A percentile compares a stretch with the other conserved stretches of the same genome.
Conservation (phyloP, 2,113 vertebrate species). For the Aptenodytes forsteri region DNA sequence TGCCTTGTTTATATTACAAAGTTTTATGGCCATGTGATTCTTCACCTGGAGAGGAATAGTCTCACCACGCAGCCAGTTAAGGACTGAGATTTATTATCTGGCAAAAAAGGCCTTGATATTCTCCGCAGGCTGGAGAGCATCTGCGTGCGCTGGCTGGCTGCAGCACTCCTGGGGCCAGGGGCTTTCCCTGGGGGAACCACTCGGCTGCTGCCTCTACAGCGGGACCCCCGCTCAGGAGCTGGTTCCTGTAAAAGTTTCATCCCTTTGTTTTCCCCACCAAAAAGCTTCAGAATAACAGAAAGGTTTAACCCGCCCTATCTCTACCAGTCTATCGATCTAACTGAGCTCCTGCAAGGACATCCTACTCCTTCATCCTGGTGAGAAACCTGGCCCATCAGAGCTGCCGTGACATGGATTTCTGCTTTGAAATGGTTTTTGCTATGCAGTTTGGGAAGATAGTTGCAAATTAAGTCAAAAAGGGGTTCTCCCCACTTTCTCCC, state of each 20-base stretch:
- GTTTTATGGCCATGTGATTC: conserved; percentile 60
- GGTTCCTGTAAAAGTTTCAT: not conserved
- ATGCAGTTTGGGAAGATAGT: not conserved
- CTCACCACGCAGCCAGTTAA: not conserved
- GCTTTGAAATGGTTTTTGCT: not conserved
- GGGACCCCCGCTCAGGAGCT: rapidly evolving
- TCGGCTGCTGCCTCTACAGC: not conserved
- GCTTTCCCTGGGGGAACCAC: not conserved
- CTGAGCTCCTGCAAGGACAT: not conserved
- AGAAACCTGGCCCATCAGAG: not conserved
- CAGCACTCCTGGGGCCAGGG: rapidly evolving
- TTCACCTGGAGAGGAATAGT: conserved; percentile 54
- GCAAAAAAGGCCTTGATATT: not conserved
- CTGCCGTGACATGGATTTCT: not conserved
- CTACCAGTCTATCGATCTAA: not conserved
- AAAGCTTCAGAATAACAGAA: not conserved
- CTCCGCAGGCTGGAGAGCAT: not conserved
- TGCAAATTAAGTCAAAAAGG: not conserved
- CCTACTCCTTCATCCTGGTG: not conserved
- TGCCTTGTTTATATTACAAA: conserved; percentile 50
- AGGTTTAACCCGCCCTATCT: not conserved
- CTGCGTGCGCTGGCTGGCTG: not conserved
- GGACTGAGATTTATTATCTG: not conserved
- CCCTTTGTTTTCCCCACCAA: not conserved
- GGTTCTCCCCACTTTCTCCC: not conserved